These are phyloP conservation scores for Philaethria dido DNA, from an alignment of 2,888 invertebrate genomes.

Conservation along the genomic window DNA sequence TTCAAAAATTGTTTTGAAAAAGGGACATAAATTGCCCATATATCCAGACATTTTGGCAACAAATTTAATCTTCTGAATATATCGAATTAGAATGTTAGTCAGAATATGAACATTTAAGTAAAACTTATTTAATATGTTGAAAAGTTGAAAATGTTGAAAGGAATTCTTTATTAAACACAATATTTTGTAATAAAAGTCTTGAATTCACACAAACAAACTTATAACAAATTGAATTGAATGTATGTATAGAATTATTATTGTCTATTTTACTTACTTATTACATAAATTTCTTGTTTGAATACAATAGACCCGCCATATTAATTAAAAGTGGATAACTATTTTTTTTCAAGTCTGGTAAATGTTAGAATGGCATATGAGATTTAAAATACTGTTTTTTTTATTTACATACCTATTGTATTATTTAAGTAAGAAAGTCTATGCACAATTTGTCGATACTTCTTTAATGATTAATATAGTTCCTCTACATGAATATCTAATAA, in stretches of 20 bases:
- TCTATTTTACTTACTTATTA: not conserved
- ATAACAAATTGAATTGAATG: not conserved
- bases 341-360: not conserved
- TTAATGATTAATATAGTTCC: not conserved
- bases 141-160: not conserved
- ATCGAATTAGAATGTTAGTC: too few species aligned
- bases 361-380: not conserved
- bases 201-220: not conserved
- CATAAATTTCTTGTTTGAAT: too few species aligned
- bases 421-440: not conserved
- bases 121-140: too few species aligned
- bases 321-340: not conserved
- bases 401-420: not conserved
- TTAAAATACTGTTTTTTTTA: not conserved
- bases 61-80: too few species aligned
- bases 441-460: not conserved
- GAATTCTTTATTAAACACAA: not conserved
- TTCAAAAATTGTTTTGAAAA: not conserved
- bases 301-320: not conserved
- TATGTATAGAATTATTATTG: not conserved
- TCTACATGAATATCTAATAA: not conserved
- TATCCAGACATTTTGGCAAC: too few species aligned
- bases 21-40: too few species aligned
- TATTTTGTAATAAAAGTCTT: not conserved
- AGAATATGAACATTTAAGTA: too few species aligned